phyloP scores from a whole-genome alignment of 2,113 vertebrate species.

The Myrmecobius fasciatus region DNA sequence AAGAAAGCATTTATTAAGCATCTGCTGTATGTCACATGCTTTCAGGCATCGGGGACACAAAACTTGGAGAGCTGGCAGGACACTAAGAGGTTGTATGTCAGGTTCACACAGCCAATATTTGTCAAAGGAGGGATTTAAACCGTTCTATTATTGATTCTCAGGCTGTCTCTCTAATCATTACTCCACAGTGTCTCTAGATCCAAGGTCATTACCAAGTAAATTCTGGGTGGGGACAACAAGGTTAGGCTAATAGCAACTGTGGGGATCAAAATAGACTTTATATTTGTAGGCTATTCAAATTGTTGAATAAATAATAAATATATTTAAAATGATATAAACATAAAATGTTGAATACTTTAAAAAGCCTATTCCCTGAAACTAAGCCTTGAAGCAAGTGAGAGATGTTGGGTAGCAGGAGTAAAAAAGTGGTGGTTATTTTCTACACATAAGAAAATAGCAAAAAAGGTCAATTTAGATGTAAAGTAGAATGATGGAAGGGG shows the following conservation, averaged over 20 bases:
- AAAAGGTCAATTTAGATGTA: neutral
- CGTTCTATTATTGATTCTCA: neutral
- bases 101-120: neutral
- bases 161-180: neutral
- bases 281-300: neutral
- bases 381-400: neutral
- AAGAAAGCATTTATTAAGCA: neutral
- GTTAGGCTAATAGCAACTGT: neutral
- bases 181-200: neutral
- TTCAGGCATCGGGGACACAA: neutral
- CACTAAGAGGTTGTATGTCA: neutral
- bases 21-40: neutral
- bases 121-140: neutral
- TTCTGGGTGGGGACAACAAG: neutral
- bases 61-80: neutral
- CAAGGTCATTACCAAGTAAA: neutral
- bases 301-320: neutral
- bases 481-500: neutral
- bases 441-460: neutral
- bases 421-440: neutral
- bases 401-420: neutral
- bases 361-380: neutral
- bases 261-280: neutral
- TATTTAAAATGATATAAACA: neutral
- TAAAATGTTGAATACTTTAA: neutral